Percentiles rank a stretch among this genome's conserved stretches.
Conservation (phyloP, 1,140 invertebrate genomes). For the Drosophila ambigua region DNA sequence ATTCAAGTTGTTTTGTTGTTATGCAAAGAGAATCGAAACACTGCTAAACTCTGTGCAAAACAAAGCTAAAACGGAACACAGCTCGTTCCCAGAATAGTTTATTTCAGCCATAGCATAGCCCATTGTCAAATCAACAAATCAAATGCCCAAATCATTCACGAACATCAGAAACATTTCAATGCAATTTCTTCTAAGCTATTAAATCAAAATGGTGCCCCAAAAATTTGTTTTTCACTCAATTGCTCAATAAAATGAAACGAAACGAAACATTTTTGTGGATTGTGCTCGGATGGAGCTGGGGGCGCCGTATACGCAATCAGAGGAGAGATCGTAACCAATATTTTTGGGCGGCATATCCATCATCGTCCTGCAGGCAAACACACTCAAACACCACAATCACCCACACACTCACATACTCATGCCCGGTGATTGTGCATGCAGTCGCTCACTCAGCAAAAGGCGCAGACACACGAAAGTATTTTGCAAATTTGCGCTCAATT, state of each 20-base stretch:
- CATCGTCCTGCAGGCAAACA: conserved; percentile 28
- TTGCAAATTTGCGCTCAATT: conserved; percentile 83
- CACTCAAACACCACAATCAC: conserved; percentile 6
- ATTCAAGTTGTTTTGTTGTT: too few relatives aligned
- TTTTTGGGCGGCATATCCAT: conserved; percentile 62
- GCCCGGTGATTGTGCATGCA: neutral
- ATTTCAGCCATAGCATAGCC: neutral
- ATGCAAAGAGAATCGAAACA: too few relatives aligned
- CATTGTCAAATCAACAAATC: neutral
- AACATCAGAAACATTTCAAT: too few relatives aligned
- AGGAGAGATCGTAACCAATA: conserved; percentile 21
- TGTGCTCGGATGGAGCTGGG: neutral
- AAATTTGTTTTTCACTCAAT: conserved; percentile 43
- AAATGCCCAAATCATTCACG: neutral
- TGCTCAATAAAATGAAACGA: conserved; percentile 36
- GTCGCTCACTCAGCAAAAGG: conserved; percentile 15
- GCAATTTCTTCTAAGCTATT: neutral
- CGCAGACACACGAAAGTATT: conserved; percentile 74
- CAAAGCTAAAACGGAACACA: too few relatives aligned
- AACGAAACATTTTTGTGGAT: conserved; percentile 8
- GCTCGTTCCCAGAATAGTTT: neutral
- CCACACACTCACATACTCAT: conserved; percentile 15
- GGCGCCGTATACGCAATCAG: conserved; percentile 53
- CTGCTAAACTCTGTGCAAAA: too few relatives aligned
- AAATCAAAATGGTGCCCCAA: conserved; percentile 16